Evolutionary conservation across 2,113 vertebrate genomes (phyloP), one percentile per base, ranked within the genome.

Genomic region (Ancistrus triradiatus): DNA sequence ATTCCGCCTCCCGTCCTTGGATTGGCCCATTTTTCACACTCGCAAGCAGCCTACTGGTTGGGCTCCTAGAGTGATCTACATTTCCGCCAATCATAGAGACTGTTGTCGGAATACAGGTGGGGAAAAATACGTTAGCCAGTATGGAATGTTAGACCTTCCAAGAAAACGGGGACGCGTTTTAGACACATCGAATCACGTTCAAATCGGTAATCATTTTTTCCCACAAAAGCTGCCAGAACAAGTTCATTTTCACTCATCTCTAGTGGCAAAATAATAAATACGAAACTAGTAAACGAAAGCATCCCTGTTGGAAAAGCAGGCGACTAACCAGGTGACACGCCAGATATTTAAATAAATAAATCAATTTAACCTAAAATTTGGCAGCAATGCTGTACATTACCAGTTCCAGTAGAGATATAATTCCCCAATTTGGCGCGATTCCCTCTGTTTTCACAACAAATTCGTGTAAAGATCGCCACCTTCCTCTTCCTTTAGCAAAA

Each of bases 401-500:
- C 43, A 8, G 21, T 19, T 19, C 37, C 11, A 43, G 24, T 7
- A 44, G 27, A 21, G 1, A 13, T 5, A n/a, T n/a, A 37, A n/a
- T 17, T 49, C 15, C 28, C 19, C 6, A 15, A 38, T 14, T 49
- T 6, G 52, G 33, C 13, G 15, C 2, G 33, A 28, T 66, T 49
- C n/a, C 7, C 13, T 27, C 5, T 6, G 21, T 22, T 17, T 55
- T n/a, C 2, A 6, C 6, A 22, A n/a, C 19, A n/a, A n/a, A 21
- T 59, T 22, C 28, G 14, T 47, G 49, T 47, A 14, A 1, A 1
- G 25, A 44, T 43, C 53, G 24, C 15, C 15, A 31, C 64, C 64
- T 58, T 57, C 46, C 55, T 66, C 44, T 59, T 66, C 64, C 64
- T 40, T n/a, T n/a, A n/a, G n/a, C 35, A 28, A 64, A 58, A 38